Conservation (phyloP, 2,113 vertebrate genomes). For the Rhabdomys dilectus region DNA sequence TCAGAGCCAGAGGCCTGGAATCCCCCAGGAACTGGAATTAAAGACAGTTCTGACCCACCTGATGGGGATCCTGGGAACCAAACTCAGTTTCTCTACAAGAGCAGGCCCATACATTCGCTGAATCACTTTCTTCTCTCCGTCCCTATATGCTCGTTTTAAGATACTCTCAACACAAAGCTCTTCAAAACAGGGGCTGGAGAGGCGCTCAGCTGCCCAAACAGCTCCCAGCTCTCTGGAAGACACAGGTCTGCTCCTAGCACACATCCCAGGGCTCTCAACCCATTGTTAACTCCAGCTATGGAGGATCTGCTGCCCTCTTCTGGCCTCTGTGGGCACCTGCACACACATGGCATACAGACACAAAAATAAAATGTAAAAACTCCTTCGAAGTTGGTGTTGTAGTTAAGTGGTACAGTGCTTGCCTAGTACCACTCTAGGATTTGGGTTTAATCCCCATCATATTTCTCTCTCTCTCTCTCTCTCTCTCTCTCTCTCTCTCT, state of each 20-base stretch:
- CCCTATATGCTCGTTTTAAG: neutral
- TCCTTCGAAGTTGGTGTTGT: neutral
- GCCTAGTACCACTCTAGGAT: neutral
- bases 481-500: no score
- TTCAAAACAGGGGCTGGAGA: neutral
- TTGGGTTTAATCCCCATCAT: neutral
- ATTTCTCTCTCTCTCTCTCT: no score
- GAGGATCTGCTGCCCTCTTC: neutral
- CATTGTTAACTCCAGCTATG: neutral
- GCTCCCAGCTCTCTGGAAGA: neutral
- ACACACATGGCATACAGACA: neutral
- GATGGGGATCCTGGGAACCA: neutral
- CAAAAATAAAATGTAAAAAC: neutral
- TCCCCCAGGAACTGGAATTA: neutral
- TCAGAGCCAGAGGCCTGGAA: neutral
- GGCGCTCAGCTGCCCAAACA: neutral
- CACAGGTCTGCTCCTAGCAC: neutral
- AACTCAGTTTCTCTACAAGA: neutral
- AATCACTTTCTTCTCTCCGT: neutral
- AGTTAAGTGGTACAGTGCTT: neutral
- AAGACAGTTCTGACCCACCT: neutral
- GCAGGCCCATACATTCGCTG: neutral
- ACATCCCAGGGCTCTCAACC: neutral
- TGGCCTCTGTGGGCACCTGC: neutral
- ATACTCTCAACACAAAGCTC: neutral